Evolutionary conservation across 2,888 invertebrate genomes (phyloP).

Genomic region (Xestia ashworthii): DNA sequence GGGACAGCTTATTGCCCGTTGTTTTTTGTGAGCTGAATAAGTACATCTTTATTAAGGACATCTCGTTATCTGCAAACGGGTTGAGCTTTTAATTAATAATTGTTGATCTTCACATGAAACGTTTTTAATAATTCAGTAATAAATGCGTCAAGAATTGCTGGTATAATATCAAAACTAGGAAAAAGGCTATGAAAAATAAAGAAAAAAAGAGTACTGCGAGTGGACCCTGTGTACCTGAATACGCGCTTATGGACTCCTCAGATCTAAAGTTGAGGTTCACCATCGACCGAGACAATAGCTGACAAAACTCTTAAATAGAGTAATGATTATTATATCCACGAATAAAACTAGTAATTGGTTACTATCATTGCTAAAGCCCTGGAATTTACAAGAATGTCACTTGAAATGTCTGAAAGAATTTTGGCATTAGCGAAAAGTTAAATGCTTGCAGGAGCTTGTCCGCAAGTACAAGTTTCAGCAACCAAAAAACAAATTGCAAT

Average conservation of each 20-base stretch:
- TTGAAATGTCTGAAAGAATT: not conserved
- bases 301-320: too few species aligned
- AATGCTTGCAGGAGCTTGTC: not conserved
- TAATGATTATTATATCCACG: too few species aligned
- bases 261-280: not conserved
- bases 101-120: not conserved
- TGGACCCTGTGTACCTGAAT: not conserved
- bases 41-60: slow-evolving; percentile 19
- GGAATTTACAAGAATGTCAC: not conserved
- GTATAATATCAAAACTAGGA: not conserved
- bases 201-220: not conserved
- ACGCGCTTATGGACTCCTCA: not conserved
- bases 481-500: not conserved
- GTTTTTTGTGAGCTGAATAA: slow-evolving; percentile 19
- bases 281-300: not conserved
- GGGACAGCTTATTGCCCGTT: slow-evolving; percentile 25
- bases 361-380: too few species aligned
- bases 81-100: slow-evolving; percentile 12
- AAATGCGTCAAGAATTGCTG: not conserved
- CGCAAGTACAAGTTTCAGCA: too few species aligned
- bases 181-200: not conserved
- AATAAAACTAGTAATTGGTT: too few species aligned
- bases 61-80: slow-evolving; percentile 9
- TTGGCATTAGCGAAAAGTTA: not conserved
- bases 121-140: not conserved